A percentile compares a stretch with the other conserved stretches of the same genome.
phyloP scores from a whole-genome alignment of 2,888 invertebrate species.

The Cremastinae sp. region DNA sequence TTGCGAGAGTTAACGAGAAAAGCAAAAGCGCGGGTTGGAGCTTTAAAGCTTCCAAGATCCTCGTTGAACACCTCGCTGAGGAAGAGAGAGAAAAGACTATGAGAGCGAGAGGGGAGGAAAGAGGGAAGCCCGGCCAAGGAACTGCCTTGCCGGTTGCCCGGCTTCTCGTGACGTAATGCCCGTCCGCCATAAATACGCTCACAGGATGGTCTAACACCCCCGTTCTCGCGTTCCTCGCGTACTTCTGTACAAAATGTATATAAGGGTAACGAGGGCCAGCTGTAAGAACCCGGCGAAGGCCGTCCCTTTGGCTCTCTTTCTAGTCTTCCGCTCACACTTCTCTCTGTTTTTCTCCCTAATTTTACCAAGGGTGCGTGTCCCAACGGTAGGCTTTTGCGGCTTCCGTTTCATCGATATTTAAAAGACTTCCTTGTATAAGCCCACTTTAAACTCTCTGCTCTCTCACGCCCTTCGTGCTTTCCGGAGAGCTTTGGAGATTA shows the following conservation, averaged over 20 bases:
- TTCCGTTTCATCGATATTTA: constrained; percentile 65
- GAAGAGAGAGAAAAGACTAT: constrained; percentile 19
- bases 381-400: constrained; percentile 55
- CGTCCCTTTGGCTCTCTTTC: constrained; percentile 31
- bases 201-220: constrained; percentile 61
- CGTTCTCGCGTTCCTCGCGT: constrained; percentile 55
- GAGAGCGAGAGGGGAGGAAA: constrained; percentile 49
- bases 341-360: constrained; percentile 54
- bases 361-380: constrained; percentile 32
- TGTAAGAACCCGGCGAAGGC: constrained; percentile 54
- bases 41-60: constrained; percentile 62
- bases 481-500: constrained; percentile 46
- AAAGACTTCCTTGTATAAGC: constrained; percentile 56
- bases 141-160: constrained; percentile 45
- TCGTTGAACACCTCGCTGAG: constrained; percentile 57
- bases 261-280: constrained; percentile 64
- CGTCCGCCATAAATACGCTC: constrained; percentile 63
- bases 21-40: constrained; percentile 57
- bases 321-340: constrained; percentile 23
- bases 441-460: constrained; percentile 43
- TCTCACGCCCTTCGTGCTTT: constrained; percentile 3
- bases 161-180: constrained; percentile 59
- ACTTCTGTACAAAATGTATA: constrained; percentile 59
- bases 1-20: constrained; percentile 60
- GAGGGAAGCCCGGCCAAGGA: constrained; percentile 62